Base-by-base conservation (phyloP, 1,140 invertebrate genomes). In the Drosophila melanogaster region DNA sequence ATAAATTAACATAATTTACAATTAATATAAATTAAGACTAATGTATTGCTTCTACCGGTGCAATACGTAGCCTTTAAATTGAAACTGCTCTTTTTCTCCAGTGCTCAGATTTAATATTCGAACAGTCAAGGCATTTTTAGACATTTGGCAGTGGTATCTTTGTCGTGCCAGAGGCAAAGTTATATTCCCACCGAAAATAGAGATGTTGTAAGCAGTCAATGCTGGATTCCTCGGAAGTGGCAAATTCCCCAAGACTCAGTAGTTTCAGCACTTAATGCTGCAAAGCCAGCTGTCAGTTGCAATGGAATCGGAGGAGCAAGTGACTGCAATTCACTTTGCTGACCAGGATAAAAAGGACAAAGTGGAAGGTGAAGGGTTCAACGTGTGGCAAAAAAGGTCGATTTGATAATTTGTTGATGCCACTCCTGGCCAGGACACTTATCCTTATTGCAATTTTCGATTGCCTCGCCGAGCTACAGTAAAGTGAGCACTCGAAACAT, bases 81-180 rank as follows among this genome's bases (percentile, higher is more conserved):
- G 0, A 7, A 30, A 5, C 6, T 38, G 2, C 3, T 0, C 4
- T 19, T 44, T 19, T 19, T 47, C 19, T 38, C 24, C n/a, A 37
- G 30, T 15, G 38, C 46, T 30, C 51, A 51, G 40, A 65, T 60
- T 66, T 59, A 58, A 49, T 57, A 65, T 59, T 46, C 26, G 50
- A 66, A 26, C 57, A 66, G 57, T 75, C 26, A 7, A 49, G 57
- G 44, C 53, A 49, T 66, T 70, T 59, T 77, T 40, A 24, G 43
- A 65, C 55, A 79, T 77, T 83, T 47, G 46, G 53, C 62, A 67
- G 73, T 53, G 64, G 51, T 84, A 76, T 79, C 80, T 65, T 14
- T 4, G 22, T 35, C 12, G 12, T 33, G 79, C 60, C 73, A 58
- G 41, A 61, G 57, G 17, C 14, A 67, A 58, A 74, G 24, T 51